These are phyloP conservation scores for Herminia tarsipennalis DNA, from an alignment of 2,888 invertebrate species.

Conservation along the genomic window DNA sequence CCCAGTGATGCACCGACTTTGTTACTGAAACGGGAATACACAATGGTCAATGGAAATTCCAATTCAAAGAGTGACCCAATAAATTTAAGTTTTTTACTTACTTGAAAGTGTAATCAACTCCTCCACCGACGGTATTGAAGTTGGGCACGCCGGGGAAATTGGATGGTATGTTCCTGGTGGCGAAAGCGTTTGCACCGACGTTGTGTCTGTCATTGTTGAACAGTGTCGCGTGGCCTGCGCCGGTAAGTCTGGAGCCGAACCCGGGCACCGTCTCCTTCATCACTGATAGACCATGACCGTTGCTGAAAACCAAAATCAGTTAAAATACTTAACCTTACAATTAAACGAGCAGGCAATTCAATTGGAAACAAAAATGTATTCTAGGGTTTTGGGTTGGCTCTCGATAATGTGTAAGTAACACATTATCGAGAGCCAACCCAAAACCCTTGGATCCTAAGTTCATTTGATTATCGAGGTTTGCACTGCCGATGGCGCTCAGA, in stretches of 20 bases:
- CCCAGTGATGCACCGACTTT: too few species aligned
- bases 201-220: conserved; percentile 43
- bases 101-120: conserved; percentile 30
- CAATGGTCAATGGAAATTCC: too few species aligned
- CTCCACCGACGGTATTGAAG: conserved; percentile 34
- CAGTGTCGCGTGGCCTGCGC: conserved; percentile 49
- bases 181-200: conserved; percentile 13
- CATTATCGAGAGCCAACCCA: conserved; percentile 20
- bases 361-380: background rate
- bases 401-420: conserved; percentile 12
- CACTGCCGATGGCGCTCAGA: conserved; percentile 22
- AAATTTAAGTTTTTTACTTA: too few species aligned
- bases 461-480: conserved; percentile 10
- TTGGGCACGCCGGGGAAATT: conserved; percentile 21
- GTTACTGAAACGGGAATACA: too few species aligned
- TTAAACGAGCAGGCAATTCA: background rate
- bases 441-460: conserved; percentile 2
- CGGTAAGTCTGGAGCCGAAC: conserved; percentile 53
- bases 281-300: conserved; percentile 44
- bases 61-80: too few species aligned
- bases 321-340: background rate
- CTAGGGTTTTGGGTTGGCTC: conserved; percentile 13
- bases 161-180: conserved; percentile 24
- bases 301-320: conserved; percentile 27
- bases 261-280: conserved; percentile 48